A percentile compares a stretch with the other conserved stretches of the same genome.
phyloP scores from a whole-genome alignment of 2,797 vertebrate genomes.

The Acestrorhynchus altus region DNA sequence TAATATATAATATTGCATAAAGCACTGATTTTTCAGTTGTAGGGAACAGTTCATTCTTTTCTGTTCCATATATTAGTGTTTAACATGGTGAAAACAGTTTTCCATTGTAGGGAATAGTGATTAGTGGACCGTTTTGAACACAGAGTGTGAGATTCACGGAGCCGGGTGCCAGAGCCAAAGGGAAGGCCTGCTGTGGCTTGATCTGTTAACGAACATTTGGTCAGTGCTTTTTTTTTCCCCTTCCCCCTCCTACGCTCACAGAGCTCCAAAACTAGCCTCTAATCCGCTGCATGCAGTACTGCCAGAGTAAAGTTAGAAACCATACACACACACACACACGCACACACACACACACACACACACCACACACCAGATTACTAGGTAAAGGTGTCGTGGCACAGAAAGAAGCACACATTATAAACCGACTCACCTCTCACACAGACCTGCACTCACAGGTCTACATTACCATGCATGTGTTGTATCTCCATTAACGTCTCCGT shows the following conservation, averaged over 20 bases:
- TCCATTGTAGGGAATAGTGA: slow-evolving; percentile 7
- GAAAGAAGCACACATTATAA: slow-evolving; percentile 40
- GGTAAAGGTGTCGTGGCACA: slow-evolving; percentile 34
- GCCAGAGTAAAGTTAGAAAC: neutral
- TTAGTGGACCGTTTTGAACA: slow-evolving; percentile 4
- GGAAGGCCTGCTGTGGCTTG: slow-evolving; percentile 56
- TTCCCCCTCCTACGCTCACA: slow-evolving; percentile 45
- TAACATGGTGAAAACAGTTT: neutral
- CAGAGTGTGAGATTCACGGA: slow-evolving; percentile 24
- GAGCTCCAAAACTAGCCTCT: slow-evolving; percentile 37
- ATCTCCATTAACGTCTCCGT: neutral
- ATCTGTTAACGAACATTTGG: slow-evolving; percentile 61
- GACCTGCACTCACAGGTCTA: slow-evolving; percentile 7
- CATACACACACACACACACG: neutral
- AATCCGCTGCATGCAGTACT: slow-evolving; percentile 9
- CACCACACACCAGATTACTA: slow-evolving; percentile 23
- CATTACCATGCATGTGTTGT: neutral
- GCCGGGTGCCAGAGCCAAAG: slow-evolving; percentile 41
- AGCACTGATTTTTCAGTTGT: neutral
- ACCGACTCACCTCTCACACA: slow-evolving; percentile 24
- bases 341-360: neutral
- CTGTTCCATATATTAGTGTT: neutral
- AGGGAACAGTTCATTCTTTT: neutral
- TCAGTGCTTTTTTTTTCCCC: slow-evolving; percentile 41
- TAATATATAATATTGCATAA: no score